Percentiles rank a stretch among this genome's conserved stretches.
These are phyloP conservation scores for Philereme vetulata DNA, from an alignment of 2,888 invertebrate species.

Conservation along the genomic window DNA sequence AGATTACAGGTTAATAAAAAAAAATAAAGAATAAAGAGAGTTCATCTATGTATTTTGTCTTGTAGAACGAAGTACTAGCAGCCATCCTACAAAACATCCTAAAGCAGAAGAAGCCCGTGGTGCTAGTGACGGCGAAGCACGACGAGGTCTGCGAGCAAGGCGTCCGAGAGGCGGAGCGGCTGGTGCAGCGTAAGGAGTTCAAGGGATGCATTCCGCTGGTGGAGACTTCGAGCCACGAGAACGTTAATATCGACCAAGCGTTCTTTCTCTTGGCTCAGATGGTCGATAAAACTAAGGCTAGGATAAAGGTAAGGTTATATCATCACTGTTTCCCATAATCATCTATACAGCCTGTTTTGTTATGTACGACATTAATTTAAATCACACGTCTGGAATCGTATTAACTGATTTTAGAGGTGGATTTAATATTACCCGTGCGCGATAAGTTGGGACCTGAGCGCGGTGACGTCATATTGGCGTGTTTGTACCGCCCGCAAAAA, in stretches of 20 bases:
- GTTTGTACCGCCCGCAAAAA: too few relatives aligned
- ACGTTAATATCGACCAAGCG: conserved; percentile 97
- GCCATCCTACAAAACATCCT: conserved; percentile 93
- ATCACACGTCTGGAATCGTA: too few relatives aligned
- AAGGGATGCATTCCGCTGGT: conserved; percentile 94
- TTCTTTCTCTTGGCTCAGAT: conserved; percentile 95
- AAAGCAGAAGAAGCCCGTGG: conserved; percentile 97
- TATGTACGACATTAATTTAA: too few relatives aligned
- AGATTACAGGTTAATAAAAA: too few relatives aligned
- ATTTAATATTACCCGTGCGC: too few relatives aligned
- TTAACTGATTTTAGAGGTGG: too few relatives aligned
- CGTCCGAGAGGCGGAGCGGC: conserved; percentile 93
- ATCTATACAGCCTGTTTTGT: too few relatives aligned
- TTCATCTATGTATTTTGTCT: background rate
- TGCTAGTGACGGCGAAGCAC: conserved; percentile 97
- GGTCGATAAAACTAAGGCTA: conserved; percentile 94
- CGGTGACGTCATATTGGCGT: too few relatives aligned
- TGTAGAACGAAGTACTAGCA: conserved; percentile 88
- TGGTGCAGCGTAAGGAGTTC: conserved; percentile 94
- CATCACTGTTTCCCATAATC: too few relatives aligned
- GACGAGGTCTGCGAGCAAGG: conserved; percentile 96
- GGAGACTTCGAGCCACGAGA: conserved; percentile 97
- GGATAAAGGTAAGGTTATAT: conserved; percentile 76
- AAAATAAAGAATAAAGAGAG: too few relatives aligned
- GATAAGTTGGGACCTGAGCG: too few relatives aligned